Conservation (phyloP, 1,140 invertebrate genomes). For the Chrysopa pallens region DNA sequence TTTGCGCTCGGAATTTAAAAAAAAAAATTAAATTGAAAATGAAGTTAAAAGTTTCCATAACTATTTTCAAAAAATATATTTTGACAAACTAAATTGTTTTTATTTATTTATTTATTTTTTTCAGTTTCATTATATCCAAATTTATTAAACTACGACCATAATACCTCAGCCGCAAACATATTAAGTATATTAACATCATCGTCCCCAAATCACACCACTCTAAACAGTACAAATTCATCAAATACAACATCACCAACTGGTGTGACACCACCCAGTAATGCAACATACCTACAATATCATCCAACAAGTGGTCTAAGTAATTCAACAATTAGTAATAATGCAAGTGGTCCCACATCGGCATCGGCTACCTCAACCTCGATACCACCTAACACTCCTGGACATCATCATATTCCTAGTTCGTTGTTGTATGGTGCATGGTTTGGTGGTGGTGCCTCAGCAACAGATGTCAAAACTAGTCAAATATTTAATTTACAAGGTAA, state of each 20-base stretch:
- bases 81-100: too few species aligned
- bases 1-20: too few species aligned
- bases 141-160: not conserved
- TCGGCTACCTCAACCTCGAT: too few species aligned
- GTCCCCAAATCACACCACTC: slow-evolving; percentile 3
- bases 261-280: not conserved
- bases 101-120: not conserved
- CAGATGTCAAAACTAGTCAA: slow-evolving; percentile 14
- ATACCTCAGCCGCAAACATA: too few species aligned
- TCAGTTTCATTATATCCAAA: slow-evolving; percentile 1
- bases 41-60: too few species aligned
- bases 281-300: slow-evolving; percentile 7
- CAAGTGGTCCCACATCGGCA: not conserved
- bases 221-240: slow-evolving; percentile 1
- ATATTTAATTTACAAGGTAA: slow-evolving; percentile 18
- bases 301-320: not conserved
- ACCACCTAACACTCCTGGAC: too few species aligned
- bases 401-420: too few species aligned
- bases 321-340: slow-evolving; percentile 4
- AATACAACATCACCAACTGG: not conserved
- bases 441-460: slow-evolving; percentile 2
- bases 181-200: too few species aligned
- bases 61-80: too few species aligned
- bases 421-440: too few species aligned
- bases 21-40: too few species aligned